phyloP scores from a whole-genome alignment of 1,140 invertebrate genomes.

The Chrysomallon squamiferum region DNA sequence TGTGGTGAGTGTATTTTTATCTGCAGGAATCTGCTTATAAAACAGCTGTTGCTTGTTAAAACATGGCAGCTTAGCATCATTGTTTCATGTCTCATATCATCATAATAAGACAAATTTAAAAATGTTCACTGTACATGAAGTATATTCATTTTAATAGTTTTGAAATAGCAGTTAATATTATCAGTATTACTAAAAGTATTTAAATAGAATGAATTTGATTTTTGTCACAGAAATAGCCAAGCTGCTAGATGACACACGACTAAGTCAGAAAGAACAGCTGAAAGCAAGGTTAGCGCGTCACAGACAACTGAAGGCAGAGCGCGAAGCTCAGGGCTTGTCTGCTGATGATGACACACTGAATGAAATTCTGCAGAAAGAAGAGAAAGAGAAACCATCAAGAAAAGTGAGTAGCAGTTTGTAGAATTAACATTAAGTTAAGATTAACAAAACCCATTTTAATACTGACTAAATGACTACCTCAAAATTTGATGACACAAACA shows the following conservation, averaged over 20 bases:
- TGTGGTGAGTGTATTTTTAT: no score
- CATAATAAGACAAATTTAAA: no score
- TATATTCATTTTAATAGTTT: no score
- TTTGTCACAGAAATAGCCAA: slow-evolving; percentile 29
- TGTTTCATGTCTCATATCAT: no score
- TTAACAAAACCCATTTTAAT: neutral
- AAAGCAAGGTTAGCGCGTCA: slow-evolving; percentile 29
- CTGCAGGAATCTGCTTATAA: no score
- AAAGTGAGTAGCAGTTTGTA: slow-evolving; percentile 27
- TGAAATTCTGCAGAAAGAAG: slow-evolving; percentile 32
- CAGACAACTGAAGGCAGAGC: slow-evolving; percentile 36
- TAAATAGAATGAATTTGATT: no score
- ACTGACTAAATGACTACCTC: neutral
- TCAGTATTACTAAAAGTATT: no score
- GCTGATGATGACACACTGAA: slow-evolving; percentile 45
- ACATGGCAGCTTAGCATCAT: no score
- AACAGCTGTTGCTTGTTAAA: no score
- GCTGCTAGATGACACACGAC: slow-evolving; percentile 35
- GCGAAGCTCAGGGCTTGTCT: slow-evolving; percentile 43
- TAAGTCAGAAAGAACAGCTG: slow-evolving; percentile 36
- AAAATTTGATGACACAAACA: neutral
- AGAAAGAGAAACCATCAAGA: slow-evolving; percentile 29
- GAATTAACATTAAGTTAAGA: neutral
- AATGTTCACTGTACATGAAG: no score
- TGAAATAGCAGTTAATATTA: no score